Base-by-base conservation (phyloP, 2,888 invertebrate species). In the Idaea aversata region DNA sequence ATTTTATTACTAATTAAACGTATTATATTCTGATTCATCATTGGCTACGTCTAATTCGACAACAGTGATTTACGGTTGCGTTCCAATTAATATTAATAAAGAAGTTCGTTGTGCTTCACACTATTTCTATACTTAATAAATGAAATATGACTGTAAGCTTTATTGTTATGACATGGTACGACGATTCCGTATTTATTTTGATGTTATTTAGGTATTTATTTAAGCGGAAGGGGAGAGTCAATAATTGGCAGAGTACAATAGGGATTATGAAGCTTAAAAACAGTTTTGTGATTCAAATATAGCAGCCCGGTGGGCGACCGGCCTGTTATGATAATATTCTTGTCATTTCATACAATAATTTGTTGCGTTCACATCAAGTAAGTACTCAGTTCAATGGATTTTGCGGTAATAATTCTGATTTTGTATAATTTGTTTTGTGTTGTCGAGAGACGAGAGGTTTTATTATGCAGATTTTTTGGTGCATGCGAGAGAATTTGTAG, bases 321-420 rank as follows among this genome's bases (percentile, higher is more conserved):
- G 75, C 88, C 91, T 88, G 91, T 91, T 92, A 92, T 92, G 91
- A 91, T 92, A 92, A 92, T 92, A 87, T 87, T 87, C 80, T 70
- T 76, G 80, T 77, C 79, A 79, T 84, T 86, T 84, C 81, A 78
- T 86, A 85, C 83, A 87, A 88, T 85, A 85, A 88, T 88, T 87
- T 81, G 87, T 82, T 61, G 64, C 63, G 73, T 74, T 74, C 73
- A 70, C 72, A 74, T 77, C 82, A 82, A 81, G 83, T 83, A 77
- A 75, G 76, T 73, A 68, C 72, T 76, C 71, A 71, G 71, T 62
- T 61, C 47, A 47, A 47, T 47, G 25, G 59, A 35, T 61, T 61
- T 34, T 35, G 34, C 34, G 34, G 61, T 16, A 10, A 61, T 61
- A 61, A 38, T 35, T 35, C 16, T 15, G 16, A 38, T 13, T 61